Conservation (phyloP, 2,888 invertebrate genomes). For the Argyresthia albistria region DNA sequence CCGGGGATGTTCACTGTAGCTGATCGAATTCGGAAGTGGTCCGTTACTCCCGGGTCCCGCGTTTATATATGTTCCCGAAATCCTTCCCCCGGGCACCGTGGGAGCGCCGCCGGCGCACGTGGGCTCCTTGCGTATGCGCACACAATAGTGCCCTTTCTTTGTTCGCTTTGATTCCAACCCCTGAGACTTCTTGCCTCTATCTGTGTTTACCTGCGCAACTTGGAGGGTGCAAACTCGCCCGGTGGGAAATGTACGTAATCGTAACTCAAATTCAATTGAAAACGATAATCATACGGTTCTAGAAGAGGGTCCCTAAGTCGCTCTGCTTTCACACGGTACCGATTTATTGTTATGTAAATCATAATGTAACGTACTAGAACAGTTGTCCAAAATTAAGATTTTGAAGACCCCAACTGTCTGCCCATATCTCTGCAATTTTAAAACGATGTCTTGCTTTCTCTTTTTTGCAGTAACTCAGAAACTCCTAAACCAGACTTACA, state of each 20-base stretch:
- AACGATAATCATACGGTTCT: slow-evolving; percentile 42
- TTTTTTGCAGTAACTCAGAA: too few species aligned
- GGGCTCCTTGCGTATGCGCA: slow-evolving; percentile 57
- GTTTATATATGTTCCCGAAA: slow-evolving; percentile 47
- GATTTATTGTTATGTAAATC: slow-evolving; percentile 40
- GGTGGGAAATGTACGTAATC: slow-evolving; percentile 58
- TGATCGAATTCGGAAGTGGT: slow-evolving; percentile 46
- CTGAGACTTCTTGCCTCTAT: slow-evolving; percentile 59
- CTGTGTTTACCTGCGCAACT: slow-evolving; percentile 57
- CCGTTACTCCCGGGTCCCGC: slow-evolving; percentile 23
- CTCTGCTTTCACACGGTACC: slow-evolving; percentile 53
- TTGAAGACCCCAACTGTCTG: too few species aligned
- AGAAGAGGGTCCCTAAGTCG: slow-evolving; percentile 40
- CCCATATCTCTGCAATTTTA: too few species aligned
- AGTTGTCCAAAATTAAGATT: slow-evolving; percentile 7
- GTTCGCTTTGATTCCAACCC: slow-evolving; percentile 55
- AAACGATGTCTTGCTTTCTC: too few species aligned
- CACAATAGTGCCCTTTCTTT: slow-evolving; percentile 56
- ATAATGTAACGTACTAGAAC: slow-evolving; percentile 8
- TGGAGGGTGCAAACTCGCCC: slow-evolving; percentile 58
- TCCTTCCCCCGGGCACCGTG: slow-evolving; percentile 50
- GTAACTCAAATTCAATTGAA: slow-evolving; percentile 46
- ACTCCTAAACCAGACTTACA: too few species aligned
- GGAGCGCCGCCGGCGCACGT: slow-evolving; percentile 57
- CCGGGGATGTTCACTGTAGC: slow-evolving; percentile 42